Evolutionary conservation across 2,113 vertebrate species (phyloP), one percentile per base, ranked within the genome.

Genomic region (Micronycteris hirsuta): DNA sequence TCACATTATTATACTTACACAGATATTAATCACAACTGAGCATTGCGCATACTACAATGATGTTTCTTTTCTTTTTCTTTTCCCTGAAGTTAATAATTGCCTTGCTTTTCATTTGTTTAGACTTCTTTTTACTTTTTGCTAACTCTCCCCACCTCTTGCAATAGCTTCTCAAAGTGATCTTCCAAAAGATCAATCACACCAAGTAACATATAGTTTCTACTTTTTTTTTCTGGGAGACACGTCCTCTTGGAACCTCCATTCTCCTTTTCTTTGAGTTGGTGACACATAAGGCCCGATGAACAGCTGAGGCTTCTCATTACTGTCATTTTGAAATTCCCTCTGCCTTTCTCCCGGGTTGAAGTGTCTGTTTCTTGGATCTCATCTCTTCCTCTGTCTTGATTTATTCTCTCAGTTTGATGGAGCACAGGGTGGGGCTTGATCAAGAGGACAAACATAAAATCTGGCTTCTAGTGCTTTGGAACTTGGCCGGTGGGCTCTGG

Each of bases 51-150:
- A 45, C n/a, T 17, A 47, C 16, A 70, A 8, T 95, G 15, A 71
- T 22, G 4, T 49, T 80, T 80, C n/a, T 93, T 74, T 87, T 68
- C 38, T 78, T 61, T 76, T 92, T 65, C 1, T 28, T 93, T 94
- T 74, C 28, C 45, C 8, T 63, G 10, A 90, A 74, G 52, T 87
- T 88, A 91, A 77, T 93, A 76, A 73, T 86, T 88, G 65, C 77
- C 58, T 97, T 81, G 65, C 26, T 93, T 87, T 94, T 90, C 54
- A 61, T 73, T 89, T 90, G 13, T n/a, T 92, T 84, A 86, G 68
- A 52, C 5, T 54, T 91, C 41, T 89, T 96, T 81, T 58, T 56
- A 67, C 33, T 38, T 74, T 89, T 83, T 93, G 31, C 14, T 90
- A 49, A 61, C 45, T 90, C 41, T 63, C 49, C 13, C 38, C 24